Conservation (phyloP, 1,140 invertebrate genomes). For the Hycleus cichorii region DNA sequence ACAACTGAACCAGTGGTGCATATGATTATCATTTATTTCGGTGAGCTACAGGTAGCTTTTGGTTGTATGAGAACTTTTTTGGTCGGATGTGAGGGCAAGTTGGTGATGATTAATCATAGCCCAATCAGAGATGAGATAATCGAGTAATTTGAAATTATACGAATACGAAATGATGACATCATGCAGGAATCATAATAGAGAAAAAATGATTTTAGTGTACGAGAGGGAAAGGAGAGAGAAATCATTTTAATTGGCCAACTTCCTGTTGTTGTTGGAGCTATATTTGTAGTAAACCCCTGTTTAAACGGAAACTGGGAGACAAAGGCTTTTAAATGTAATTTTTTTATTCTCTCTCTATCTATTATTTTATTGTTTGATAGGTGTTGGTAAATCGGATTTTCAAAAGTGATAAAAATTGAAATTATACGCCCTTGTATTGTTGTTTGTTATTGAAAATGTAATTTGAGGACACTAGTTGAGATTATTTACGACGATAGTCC, state of each 20-base stretch:
- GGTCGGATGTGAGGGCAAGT: neutral
- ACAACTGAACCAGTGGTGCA: slow-evolving; percentile 10
- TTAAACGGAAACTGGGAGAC: slow-evolving; percentile 9
- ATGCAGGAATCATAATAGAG: slow-evolving; percentile 13
- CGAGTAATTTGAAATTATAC: neutral
- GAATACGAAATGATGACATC: neutral
- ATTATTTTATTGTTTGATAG: neutral
- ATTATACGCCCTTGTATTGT: too few species aligned
- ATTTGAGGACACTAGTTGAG: slow-evolving; percentile 6
- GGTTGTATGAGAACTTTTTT: slow-evolving; percentile 1
- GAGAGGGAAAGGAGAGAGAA: slow-evolving; percentile 3
- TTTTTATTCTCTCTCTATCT: neutral
- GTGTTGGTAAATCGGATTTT: slow-evolving; percentile 6
- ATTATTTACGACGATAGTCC: neutral
- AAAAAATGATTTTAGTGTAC: slow-evolving; percentile 7
- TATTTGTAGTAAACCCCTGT: neutral
- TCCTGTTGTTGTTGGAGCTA: slow-evolving; percentile 7
- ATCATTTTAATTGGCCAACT: slow-evolving; percentile 15
- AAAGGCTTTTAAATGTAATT: slow-evolving; percentile 7
- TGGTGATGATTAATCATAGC: neutral
- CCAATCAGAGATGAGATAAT: neutral
- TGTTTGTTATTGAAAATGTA: too few species aligned
- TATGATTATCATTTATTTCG: slow-evolving; percentile 16
- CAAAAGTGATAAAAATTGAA: slow-evolving; percentile 1
- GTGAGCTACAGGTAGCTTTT: slow-evolving; percentile 2